Conservation (phyloP, 2,797 vertebrate species). For the Stomatorhinus walkeri region DNA sequence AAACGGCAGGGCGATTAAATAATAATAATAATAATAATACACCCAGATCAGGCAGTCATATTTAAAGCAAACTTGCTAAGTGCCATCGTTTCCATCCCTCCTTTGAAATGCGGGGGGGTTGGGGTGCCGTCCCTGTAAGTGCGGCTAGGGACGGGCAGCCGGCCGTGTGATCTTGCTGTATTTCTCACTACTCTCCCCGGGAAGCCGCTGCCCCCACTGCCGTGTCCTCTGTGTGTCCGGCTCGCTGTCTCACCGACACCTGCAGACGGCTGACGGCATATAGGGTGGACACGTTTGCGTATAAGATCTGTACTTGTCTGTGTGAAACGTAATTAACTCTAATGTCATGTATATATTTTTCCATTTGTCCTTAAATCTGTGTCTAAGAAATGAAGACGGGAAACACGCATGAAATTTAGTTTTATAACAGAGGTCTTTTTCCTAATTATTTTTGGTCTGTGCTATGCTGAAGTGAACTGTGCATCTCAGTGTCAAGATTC, state of each 20-base stretch:
- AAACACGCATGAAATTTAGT: background rate
- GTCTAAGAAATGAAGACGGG: background rate
- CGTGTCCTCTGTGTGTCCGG: constrained; percentile 70
- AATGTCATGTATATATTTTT: background rate
- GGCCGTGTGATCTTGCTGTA: constrained; percentile 96
- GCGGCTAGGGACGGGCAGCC: constrained; percentile 38
- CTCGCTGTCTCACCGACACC: constrained; percentile 93
- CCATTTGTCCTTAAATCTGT: background rate
- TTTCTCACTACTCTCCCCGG: constrained; percentile 95
- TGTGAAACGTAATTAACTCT: background rate
- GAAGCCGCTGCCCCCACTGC: constrained; percentile 97
- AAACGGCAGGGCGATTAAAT: background rate
- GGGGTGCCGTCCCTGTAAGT: background rate
- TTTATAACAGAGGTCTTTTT: background rate
- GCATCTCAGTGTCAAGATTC: background rate
- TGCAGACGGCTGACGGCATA: constrained; percentile 95
- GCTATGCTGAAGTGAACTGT: background rate
- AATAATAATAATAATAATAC: constrained; percentile 33
- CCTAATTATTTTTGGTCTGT: background rate
- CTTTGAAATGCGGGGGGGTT: constrained; percentile 62
- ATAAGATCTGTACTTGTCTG: constrained; percentile 25
- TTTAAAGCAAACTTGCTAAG: constrained; percentile 97
- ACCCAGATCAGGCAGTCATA: constrained; percentile 80
- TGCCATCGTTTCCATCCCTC: constrained; percentile 76
- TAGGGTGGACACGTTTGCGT: constrained; percentile 71